These are phyloP conservation scores for Climacteris rufus DNA, from an alignment of 2,113 vertebrate genomes.

Conservation along the genomic window DNA sequence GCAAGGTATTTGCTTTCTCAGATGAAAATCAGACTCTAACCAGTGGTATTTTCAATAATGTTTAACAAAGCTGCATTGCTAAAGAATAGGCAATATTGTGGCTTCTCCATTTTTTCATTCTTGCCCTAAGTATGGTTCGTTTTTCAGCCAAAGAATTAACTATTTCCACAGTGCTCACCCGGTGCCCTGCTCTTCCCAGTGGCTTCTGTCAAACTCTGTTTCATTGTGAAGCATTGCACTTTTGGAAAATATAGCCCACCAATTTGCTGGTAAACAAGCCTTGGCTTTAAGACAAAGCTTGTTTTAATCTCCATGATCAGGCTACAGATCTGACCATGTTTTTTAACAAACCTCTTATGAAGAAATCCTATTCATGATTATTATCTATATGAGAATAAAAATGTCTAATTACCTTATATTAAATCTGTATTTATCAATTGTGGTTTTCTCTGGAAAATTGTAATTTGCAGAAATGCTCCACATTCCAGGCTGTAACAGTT, in stretches of 20 bases:
- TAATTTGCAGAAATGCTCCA: constrained; percentile 76
- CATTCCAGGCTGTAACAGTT: constrained; percentile 81
- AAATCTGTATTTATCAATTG: constrained; percentile 82
- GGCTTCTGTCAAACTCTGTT: constrained; percentile 57
- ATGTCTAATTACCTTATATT: constrained; percentile 76
- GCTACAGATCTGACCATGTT: constrained; percentile 70
- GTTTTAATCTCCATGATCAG: constrained; percentile 66
- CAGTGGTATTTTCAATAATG: constrained; percentile 30
- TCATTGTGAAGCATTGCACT: constrained; percentile 54
- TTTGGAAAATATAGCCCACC: constrained; percentile 67
- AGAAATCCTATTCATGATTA: constrained; percentile 77
- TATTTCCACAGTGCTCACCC: constrained; percentile 37
- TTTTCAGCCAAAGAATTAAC: constrained; percentile 62
- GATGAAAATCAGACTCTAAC: constrained; percentile 39
- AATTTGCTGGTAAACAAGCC: constrained; percentile 69
- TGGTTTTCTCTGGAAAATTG: constrained; percentile 77
- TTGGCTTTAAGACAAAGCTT: constrained; percentile 66
- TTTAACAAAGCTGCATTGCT: constrained; percentile 52
- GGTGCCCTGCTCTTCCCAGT: constrained; percentile 6
- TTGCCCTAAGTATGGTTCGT: constrained; percentile 24
- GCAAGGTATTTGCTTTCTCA: constrained; percentile 57
- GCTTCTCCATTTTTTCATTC: constrained; percentile 54
- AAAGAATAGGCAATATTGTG: constrained; percentile 49
- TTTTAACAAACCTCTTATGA: constrained; percentile 69
- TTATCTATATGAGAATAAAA: constrained; percentile 75